Evolutionary conservation across 1,140 invertebrate species (phyloP).

Genomic region (Drosophila jambulina): DNA sequence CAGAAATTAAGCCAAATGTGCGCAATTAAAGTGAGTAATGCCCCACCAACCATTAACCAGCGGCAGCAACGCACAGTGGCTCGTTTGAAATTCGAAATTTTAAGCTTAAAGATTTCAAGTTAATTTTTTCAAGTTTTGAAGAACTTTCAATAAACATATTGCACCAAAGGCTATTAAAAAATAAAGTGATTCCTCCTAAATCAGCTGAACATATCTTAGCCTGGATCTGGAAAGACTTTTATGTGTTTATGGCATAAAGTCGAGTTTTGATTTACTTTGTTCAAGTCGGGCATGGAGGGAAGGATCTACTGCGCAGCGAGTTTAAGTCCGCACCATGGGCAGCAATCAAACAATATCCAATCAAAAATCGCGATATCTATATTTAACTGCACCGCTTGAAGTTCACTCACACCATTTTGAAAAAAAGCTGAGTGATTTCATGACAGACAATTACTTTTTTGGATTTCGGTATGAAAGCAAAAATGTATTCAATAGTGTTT

Average conservation of each 20-base stretch:
- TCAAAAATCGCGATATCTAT: slow-evolving; percentile 70
- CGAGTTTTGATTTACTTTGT: neutral
- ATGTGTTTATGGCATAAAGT: neutral
- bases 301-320: slow-evolving; percentile 1
- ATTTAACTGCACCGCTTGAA: slow-evolving; percentile 58
- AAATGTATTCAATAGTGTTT: slow-evolving; percentile 2
- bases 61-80: slow-evolving; percentile 21
- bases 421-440: slow-evolving; percentile 24
- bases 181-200: neutral
- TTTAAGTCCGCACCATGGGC: slow-evolving; percentile 62
- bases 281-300: neutral
- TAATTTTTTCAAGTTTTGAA: neutral
- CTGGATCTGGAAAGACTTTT: neutral
- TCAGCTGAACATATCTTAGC: neutral
- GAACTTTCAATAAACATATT: neutral
- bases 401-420: slow-evolving; percentile 35
- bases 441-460: slow-evolving; percentile 46
- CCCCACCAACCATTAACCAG: slow-evolving; percentile 52
- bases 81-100: neutral
- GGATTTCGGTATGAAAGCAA: slow-evolving; percentile 31
- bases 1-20: slow-evolving; percentile 78
- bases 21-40: slow-evolving; percentile 81
- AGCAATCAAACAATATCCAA: slow-evolving; percentile 61
- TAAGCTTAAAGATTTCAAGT: neutral
- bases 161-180: neutral